phyloP scores from a whole-genome alignment of 2,888 invertebrate species.

The Thyatira batis region DNA sequence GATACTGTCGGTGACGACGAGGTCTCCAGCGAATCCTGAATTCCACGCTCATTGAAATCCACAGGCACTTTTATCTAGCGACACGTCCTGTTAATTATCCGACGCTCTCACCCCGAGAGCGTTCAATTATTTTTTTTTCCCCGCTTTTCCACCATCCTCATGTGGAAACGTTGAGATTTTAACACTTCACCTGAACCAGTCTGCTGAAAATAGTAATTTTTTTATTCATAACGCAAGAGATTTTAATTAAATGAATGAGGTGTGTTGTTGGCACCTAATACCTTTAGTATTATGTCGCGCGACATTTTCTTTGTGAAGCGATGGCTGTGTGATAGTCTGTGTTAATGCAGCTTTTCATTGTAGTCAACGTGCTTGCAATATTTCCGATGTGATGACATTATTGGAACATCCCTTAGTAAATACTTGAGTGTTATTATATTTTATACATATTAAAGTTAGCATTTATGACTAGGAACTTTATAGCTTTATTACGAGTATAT shows the following conservation, averaged over 20 bases:
- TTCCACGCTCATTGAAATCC: conserved; percentile 71
- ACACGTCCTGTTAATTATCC: conserved; percentile 82
- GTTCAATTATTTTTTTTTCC: conserved; percentile 78
- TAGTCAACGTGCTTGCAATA: conserved; percentile 43
- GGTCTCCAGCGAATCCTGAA: conserved; percentile 59
- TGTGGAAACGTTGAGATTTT: conserved; percentile 79
- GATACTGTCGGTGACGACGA: conserved; percentile 40
- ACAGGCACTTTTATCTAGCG: conserved; percentile 75
- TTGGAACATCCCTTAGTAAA: conserved; percentile 35
- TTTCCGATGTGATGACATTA: conserved; percentile 49
- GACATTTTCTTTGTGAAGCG: conserved; percentile 37
- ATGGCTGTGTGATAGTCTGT: conserved; percentile 30
- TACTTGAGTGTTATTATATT: conserved; percentile 3
- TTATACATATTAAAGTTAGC: too few relatives aligned
- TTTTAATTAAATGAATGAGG: conserved; percentile 76
- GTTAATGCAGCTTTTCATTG: conserved; percentile 35
- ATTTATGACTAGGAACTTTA: too few relatives aligned
- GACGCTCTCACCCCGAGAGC: conserved; percentile 70
- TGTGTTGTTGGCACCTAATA: conserved; percentile 54
- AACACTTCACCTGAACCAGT: conserved; percentile 78
- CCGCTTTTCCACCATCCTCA: conserved; percentile 73
- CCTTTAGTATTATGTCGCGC: conserved; percentile 13
- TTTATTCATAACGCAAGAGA: conserved; percentile 60
- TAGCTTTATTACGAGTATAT: too few relatives aligned
- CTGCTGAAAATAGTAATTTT: conserved; percentile 69